Evolutionary conservation across 2,888 invertebrate genomes (phyloP), one percentile per base, ranked within the genome.

Genomic region (Bhutanitis thaidina): DNA sequence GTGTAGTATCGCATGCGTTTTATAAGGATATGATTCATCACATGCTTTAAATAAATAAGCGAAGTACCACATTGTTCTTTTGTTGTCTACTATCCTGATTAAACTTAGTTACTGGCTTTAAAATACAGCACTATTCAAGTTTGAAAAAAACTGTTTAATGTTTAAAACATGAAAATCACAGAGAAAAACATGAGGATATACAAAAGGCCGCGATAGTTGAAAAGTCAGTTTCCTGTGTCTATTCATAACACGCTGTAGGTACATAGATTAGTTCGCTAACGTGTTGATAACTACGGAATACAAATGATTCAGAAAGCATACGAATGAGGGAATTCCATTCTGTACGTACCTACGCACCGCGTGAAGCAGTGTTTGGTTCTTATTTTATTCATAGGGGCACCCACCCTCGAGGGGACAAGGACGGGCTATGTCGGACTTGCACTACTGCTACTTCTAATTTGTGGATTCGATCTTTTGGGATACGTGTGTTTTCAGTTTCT

Each of bases 281-380:
- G 66, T 59, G 62, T 60, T 68, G 62, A 58, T 62, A 56, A 47
- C 49, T 64, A 58, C 64, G 56, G 85, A 79, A 87, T 85, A 83
- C 80, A 77, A 85, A 87, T 87, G 80, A 85, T 75, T 82, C 84
- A 79, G 77, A 80, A 81, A 77, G 75, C 77, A 74, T 73, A 74
- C 72, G 65, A 77, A 77, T 71, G 70, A 81, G 81, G 80, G 85
- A 85, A 86, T 86, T 83, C 82, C 81, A 67, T 69, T 74, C 67
- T 60, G 65, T 75, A 61, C 77, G 65, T 57, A 64, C 52, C 67
- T 70, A 69, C 44, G 53, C 47, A 51, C 53, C 9, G 5, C 5
- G 5, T 20, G 20, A 20, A 20, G 20, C 5, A 20, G 5, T 20
- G 20, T 20, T 20, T 5, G 3, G 20, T 20, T 20, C 2, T 20